phyloP scores from a whole-genome alignment of 2,113 vertebrate genomes.

The Sialia sialis region DNA sequence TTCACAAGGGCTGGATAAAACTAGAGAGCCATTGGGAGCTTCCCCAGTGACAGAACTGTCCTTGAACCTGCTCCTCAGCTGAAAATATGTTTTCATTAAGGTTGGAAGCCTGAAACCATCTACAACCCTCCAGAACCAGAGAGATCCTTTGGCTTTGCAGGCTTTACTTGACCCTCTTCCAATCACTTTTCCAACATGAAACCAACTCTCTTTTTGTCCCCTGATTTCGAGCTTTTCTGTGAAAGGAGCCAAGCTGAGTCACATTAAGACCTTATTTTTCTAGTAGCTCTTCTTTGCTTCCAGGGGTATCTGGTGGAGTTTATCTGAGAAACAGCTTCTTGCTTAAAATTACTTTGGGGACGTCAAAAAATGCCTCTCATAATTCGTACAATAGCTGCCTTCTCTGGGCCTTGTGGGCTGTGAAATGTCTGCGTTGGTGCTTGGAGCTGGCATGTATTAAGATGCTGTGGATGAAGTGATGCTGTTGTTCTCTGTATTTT shows the following conservation, averaged over 20 bases:
- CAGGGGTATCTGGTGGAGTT: not conserved
- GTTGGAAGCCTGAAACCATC: not conserved
- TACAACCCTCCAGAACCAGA: not conserved
- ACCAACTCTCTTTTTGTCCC: not conserved
- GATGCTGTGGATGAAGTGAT: not conserved
- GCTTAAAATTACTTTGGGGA: not conserved
- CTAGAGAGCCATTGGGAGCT: not conserved
- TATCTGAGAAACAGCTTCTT: not conserved
- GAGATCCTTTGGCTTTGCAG: not conserved
- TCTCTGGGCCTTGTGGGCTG: constrained; percentile 41
- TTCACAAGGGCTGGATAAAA: not conserved
- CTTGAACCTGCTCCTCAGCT: not conserved
- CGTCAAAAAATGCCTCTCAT: not conserved
- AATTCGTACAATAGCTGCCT: not conserved
- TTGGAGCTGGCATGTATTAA: not conserved
- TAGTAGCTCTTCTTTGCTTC: not conserved
- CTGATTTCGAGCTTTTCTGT: not conserved
- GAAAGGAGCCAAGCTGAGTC: not conserved
- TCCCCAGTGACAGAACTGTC: not conserved
- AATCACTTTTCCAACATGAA: not conserved
- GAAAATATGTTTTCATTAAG: not conserved
- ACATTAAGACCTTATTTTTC: not conserved
- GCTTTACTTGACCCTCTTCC: not conserved
- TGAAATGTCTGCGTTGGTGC: not conserved
- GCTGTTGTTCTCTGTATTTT: constrained; percentile 4